These are phyloP conservation scores for Enteromius paludinosus DNA, from an alignment of 2,797 vertebrate genomes.

Conservation along the genomic window DNA sequence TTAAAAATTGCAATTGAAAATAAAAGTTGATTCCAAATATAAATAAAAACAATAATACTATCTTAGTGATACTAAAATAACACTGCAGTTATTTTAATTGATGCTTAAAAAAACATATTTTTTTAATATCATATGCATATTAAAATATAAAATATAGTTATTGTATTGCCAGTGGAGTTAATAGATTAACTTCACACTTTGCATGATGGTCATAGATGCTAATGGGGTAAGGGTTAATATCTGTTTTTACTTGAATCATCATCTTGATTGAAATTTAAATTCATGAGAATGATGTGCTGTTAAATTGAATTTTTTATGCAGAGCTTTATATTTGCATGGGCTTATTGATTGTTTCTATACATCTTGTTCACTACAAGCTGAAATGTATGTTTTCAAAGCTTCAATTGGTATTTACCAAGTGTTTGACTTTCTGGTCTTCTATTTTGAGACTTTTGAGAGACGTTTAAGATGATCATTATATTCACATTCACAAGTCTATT, in stretches of 20 bases:
- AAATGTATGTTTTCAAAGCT: neutral
- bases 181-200: too few species aligned
- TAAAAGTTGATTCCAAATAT: neutral
- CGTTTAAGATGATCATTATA: neutral
- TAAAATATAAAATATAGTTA: too few species aligned
- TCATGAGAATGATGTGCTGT: neutral
- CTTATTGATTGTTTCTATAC: neutral
- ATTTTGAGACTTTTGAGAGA: neutral
- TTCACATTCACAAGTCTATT: neutral
- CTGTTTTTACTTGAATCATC: neutral
- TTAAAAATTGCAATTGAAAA: neutral
- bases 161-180: too few species aligned
- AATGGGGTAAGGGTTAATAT: constrained; percentile 14
- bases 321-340: neutral
- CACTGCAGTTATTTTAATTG: neutral
- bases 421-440: neutral
- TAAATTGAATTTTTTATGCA: neutral
- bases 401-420: neutral
- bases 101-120: too few species aligned
- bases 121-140: too few species aligned
- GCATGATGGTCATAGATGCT: neutral
- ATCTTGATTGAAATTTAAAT: neutral
- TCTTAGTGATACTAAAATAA: neutral
- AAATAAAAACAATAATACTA: neutral
- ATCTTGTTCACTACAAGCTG: neutral